phyloP scores from a whole-genome alignment of 2,797 vertebrate species.

The Acrossocheilus wenchowensis region DNA sequence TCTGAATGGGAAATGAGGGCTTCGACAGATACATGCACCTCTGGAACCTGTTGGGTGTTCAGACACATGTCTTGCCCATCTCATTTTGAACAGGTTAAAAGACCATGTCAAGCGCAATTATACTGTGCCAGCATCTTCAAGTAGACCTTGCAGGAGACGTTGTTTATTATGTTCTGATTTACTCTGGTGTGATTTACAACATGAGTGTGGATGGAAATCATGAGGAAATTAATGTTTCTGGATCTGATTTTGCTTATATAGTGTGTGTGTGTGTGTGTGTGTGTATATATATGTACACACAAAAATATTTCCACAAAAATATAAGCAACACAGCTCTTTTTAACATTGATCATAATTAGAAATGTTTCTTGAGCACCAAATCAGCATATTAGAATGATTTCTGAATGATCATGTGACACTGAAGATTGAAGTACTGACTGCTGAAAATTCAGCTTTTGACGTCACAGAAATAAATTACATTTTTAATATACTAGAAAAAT shows the following conservation, averaged over 20 bases:
- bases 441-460: neutral
- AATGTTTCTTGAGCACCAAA: neutral
- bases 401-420: neutral
- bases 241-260: neutral
- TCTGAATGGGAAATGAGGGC: conserved; percentile 82
- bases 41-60: conserved; percentile 71
- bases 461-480: neutral
- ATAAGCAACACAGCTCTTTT: neutral
- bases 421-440: neutral
- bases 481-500: neutral
- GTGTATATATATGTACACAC: neutral
- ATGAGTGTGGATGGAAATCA: neutral
- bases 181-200: conserved; percentile 41
- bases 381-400: neutral
- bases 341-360: neutral
- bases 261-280: too few species aligned
- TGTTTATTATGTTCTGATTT: conserved; percentile 53
- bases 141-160: conserved; percentile 39
- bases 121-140: conserved; percentile 44
- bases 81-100: conserved; percentile 60
- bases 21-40: conserved; percentile 77
- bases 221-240: neutral
- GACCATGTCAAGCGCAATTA: conserved; percentile 62
- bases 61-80: conserved; percentile 63
- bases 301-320: neutral